Base-by-base conservation (phyloP, 53 echinoderm and acorn worm genomes). In the Luidia sarsii region DNA sequence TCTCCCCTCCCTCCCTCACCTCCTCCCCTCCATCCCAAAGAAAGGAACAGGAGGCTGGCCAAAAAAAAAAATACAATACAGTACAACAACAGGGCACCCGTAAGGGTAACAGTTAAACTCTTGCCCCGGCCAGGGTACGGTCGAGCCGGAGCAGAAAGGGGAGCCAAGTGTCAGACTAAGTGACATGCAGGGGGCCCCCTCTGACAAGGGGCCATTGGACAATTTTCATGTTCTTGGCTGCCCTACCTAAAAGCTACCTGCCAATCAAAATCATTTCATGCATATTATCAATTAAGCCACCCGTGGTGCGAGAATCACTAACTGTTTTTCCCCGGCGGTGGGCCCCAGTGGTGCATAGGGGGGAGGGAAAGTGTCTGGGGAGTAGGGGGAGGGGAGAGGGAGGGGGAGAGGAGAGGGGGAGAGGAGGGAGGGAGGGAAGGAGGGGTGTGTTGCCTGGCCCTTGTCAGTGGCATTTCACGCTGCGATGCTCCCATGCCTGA, bases 181-280 rank as follows among this genome's bases (percentile, higher is more conserved):
- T 63, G 63, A 63, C 63, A n/a, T n/a, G n/a, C n/a, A 63, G 29
- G 63, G 36, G 32, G 34, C 30, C 37, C 36, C 18, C 63, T 35
- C 6, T 11, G 6, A 41, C 41, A 7, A 11, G 41, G 41, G 41
- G 11, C 53, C 7, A 53, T 53, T 53, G 7, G 7, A 53, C 53
- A 3, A 19, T 53, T 53, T 46, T 46, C 46, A 10, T 21, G 22
- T 53, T 21, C 7, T 21, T 25, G 45, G 0, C 7, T 45, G 39
- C 22, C 51, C 31, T 32, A 50, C 43, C 77, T 77, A 77, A 77
- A 77, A 77, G 77, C 77, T 28, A 15, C 18, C 77, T 77, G 77
- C 77, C 77, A 77, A 77, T 77, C 77, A 77, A 77, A 77, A 77
- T 61, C 77, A 77, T 77, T 77, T 77, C 77, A 77, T 77, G 77